Evolutionary conservation across 2,888 invertebrate genomes (phyloP).

Genomic region (Agrochola circellaris): DNA sequence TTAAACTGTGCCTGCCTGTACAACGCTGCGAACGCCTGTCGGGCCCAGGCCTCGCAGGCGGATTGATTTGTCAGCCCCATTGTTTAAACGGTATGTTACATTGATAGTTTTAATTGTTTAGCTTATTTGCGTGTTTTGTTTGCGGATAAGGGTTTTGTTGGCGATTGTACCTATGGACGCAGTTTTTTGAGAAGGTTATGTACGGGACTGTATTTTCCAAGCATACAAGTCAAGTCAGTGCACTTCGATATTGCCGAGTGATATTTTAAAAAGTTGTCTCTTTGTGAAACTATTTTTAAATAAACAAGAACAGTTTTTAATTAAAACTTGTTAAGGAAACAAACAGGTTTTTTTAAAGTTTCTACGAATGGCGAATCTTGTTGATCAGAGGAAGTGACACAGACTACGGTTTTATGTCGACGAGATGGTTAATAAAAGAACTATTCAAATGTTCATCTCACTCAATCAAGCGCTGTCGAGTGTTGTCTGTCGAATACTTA

Average conservation of each 20-base stretch:
- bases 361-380: constrained; percentile 14
- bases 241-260: neutral
- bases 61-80: constrained; percentile 70
- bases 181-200: neutral
- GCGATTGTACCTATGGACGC: constrained; percentile 20
- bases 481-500: constrained; percentile 14
- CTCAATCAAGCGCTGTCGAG: constrained; percentile 41
- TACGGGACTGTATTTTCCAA: neutral
- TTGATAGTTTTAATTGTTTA: constrained; percentile 68
- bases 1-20: constrained; percentile 78
- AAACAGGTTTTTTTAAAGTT: constrained; percentile 30
- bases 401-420: constrained; percentile 48
- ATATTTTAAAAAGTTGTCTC: constrained; percentile 8
- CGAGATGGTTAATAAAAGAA: constrained; percentile 46
- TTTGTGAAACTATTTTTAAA: constrained; percentile 11
- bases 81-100: constrained; percentile 68
- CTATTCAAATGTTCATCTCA: constrained; percentile 47
- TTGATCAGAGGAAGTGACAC: constrained; percentile 54
- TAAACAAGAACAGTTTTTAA: constrained; percentile 22
- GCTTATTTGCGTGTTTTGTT: constrained; percentile 63
- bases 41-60: constrained; percentile 61
- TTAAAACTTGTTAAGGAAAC: constrained; percentile 35
- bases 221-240: neutral
- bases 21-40: constrained; percentile 70
- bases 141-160: constrained; percentile 45